These are phyloP conservation scores for Daphoenositta chrysoptera DNA, from an alignment of 2,113 vertebrate species.

Conservation along the genomic window DNA sequence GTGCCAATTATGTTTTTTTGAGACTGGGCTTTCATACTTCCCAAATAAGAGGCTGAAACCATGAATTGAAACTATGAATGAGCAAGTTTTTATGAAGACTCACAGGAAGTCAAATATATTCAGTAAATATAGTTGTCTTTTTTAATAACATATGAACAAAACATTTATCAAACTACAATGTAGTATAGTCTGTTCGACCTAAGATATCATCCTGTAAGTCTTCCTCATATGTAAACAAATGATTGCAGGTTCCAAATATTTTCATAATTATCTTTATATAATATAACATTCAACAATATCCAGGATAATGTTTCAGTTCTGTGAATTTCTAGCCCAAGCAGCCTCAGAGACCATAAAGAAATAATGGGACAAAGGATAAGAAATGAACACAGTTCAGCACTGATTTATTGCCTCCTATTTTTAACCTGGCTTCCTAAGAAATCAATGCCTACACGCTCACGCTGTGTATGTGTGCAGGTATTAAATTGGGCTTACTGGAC, in stretches of 20 bases:
- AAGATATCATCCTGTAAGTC: background rate
- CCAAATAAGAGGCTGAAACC: background rate
- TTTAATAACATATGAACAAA: background rate
- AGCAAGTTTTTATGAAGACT: background rate
- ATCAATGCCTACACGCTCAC: background rate
- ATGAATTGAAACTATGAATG: background rate
- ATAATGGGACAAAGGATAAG: background rate
- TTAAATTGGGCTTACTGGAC: constrained; percentile 20
- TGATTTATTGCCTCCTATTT: constrained; percentile 63
- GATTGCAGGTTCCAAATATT: background rate
- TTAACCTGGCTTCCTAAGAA: constrained; percentile 26
- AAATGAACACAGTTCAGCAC: background rate
- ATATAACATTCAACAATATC: background rate
- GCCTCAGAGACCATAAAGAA: background rate
- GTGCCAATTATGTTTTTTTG: background rate
- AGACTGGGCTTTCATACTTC: background rate
- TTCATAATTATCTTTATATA: background rate
- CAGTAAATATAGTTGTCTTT: background rate
- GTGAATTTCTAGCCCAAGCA: background rate
- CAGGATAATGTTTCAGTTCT: background rate
- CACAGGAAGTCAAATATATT: background rate
- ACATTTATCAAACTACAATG: background rate
- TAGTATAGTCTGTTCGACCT: background rate
- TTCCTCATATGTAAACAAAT: background rate
- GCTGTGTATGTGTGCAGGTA: background rate